Conservation (phyloP, 1,140 invertebrate genomes). For the Aphelinus certus region DNA sequence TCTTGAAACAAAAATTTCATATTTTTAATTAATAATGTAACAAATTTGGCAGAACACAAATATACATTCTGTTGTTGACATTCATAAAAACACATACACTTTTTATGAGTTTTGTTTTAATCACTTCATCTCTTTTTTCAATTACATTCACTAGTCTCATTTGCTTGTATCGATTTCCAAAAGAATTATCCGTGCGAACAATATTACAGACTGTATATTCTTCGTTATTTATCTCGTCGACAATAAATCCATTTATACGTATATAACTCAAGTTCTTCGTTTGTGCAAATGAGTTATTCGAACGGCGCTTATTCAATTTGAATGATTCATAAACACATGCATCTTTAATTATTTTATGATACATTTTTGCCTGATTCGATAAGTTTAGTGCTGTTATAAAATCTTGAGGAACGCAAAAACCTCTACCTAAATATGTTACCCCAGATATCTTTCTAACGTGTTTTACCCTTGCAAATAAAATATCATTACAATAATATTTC, state of each 20-base stretch:
- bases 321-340: not conserved
- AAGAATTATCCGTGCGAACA: no score
- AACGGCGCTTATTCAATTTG: not conserved
- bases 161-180: no score
- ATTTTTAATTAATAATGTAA: no score
- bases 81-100: no score
- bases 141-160: no score
- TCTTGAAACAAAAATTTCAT: no score
- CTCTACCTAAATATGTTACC: constrained; percentile 2
- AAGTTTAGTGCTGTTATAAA: not conserved
- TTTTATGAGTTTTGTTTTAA: no score
- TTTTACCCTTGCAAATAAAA: not conserved
- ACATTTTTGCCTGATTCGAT: not conserved
- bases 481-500: not conserved
- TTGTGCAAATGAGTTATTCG: not conserved
- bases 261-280: not conserved
- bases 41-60: no score
- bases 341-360: not conserved
- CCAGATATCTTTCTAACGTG: not conserved
- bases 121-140: no score
- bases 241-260: not conserved
- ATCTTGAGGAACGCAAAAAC: not conserved
- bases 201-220: no score
- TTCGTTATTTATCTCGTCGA: not conserved
- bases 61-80: no score